phyloP scores from a whole-genome alignment of 2,888 invertebrate genomes.

The Anorthoa munda region DNA sequence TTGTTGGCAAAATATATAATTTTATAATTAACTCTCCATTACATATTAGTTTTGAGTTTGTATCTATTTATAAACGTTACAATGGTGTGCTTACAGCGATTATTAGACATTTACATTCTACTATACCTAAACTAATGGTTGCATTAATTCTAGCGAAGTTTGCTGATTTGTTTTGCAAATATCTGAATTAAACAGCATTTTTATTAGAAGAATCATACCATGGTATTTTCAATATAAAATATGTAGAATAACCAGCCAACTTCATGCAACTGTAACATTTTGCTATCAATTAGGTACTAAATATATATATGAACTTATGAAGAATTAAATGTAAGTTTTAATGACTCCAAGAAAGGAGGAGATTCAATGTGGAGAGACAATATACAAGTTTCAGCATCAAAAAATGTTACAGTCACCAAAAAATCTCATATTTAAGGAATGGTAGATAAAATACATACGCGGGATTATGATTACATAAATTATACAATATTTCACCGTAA shows the following conservation, averaged over 20 bases:
- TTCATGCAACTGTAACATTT: conserved; percentile 34
- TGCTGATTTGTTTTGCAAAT: conserved; percentile 43
- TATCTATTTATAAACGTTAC: background rate
- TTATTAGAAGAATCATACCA: background rate
- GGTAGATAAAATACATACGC: conserved; percentile 30
- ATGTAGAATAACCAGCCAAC: conserved; percentile 39
- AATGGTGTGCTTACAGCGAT: conserved; percentile 32
- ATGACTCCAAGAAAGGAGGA: no score
- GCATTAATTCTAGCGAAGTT: conserved; percentile 44
- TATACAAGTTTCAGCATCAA: background rate
- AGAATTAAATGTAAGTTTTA: no score
- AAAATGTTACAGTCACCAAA: conserved; percentile 34
- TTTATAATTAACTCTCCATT: background rate
- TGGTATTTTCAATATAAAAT: background rate
- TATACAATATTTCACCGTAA: conserved; percentile 31
- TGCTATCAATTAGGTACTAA: conserved; percentile 2
- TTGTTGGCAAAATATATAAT: background rate
- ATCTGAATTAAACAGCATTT: background rate
- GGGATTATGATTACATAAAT: conserved; percentile 30
- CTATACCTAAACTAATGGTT: conserved; percentile 49
- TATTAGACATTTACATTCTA: conserved; percentile 58
- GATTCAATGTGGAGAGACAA: no score
- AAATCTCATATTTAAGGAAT: conserved; percentile 34
- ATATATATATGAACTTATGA: no score
- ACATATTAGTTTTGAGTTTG: background rate